These are phyloP conservation scores for Drosophila equinoxialis DNA, from an alignment of 1,140 invertebrate genomes.

Conservation along the genomic window DNA sequence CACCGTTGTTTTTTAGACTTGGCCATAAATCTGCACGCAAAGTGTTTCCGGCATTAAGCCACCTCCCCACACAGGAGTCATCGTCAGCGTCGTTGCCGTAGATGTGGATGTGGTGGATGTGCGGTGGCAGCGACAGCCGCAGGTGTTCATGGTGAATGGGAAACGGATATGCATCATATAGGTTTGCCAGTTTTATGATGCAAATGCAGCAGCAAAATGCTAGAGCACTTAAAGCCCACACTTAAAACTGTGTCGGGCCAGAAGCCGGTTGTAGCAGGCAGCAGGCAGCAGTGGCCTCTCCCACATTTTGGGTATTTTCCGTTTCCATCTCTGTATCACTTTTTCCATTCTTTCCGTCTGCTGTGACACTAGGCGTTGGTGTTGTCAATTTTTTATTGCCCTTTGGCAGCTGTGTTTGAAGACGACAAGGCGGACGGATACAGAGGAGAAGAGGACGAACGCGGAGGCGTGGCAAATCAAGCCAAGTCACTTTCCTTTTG, in stretches of 20 bases:
- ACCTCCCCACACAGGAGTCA: conserved; percentile 1
- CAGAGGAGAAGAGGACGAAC: background rate
- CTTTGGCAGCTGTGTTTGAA: conserved; percentile 52
- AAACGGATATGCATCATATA: conserved; percentile 12
- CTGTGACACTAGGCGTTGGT: conserved; percentile 42
- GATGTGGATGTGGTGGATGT: conserved; percentile 35
- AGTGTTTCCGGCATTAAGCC: conserved; percentile 69
- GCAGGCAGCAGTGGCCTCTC: background rate
- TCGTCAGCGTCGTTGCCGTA: too few relatives aligned
- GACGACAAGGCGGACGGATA: too few relatives aligned
- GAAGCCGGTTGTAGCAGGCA: background rate
- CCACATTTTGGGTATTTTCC: background rate
- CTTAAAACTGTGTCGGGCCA: conserved; percentile 39
- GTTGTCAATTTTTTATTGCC: conserved; percentile 77
- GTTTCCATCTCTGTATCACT: background rate
- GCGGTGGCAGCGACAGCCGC: conserved; percentile 44
- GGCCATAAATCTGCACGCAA: conserved; percentile 71
- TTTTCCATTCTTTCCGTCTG: background rate
- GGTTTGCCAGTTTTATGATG: conserved; percentile 31
- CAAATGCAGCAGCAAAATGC: conserved; percentile 50
- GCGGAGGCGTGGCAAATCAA: conserved; percentile 8
- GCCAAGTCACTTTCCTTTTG: conserved; percentile 10
- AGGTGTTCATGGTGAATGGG: conserved; percentile 45
- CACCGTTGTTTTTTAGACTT: conserved; percentile 35
- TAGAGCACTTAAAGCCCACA: conserved; percentile 23